Conservation (phyloP, 2,888 invertebrate species). For the Caenorhabditis sp. region DNA sequence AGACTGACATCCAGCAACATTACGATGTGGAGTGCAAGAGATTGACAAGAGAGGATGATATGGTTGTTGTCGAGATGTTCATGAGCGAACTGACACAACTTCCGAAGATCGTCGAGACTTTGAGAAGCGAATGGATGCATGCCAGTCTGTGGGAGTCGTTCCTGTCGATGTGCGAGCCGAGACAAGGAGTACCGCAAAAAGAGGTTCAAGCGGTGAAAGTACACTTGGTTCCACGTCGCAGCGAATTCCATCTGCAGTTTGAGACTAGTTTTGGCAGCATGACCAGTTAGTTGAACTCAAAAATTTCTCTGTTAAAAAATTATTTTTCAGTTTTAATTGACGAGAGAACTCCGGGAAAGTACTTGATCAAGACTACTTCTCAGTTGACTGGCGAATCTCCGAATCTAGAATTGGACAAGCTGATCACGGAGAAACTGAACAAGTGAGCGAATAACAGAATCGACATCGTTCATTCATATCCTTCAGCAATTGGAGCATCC, state of each 20-base stretch:
- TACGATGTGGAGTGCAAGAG: conserved; percentile 46
- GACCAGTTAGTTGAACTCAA: conserved; percentile 22
- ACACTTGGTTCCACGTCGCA: conserved; percentile 17
- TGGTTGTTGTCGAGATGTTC: conserved; percentile 63
- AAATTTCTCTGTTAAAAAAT: background rate
- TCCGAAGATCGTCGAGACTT: conserved; percentile 42
- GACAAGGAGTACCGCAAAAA: conserved; percentile 9
- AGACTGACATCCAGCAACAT: conserved; percentile 46
- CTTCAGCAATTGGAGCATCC: conserved; percentile 62
- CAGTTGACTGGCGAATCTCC: conserved; percentile 34
- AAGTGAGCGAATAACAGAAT: conserved; percentile 40
- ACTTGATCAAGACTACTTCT: conserved; percentile 25
- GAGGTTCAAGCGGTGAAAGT: conserved; percentile 18
- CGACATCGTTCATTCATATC: too few species aligned
- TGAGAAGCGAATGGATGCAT: conserved; percentile 66
- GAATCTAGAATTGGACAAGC: conserved; percentile 35
- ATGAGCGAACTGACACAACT: conserved; percentile 58
- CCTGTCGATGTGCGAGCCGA: conserved; percentile 57
- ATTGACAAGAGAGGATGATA: conserved; percentile 62
- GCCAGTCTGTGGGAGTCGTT: conserved; percentile 67
- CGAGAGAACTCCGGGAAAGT: conserved; percentile 36
- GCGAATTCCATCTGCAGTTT: conserved; percentile 54
- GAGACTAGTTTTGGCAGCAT: conserved; percentile 28
- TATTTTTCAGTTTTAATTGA: conserved; percentile 47
- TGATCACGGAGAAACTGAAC: conserved; percentile 52